These are phyloP conservation scores for Mellivora capensis DNA, from an alignment of 2,113 vertebrate species.

Conservation along the genomic window DNA sequence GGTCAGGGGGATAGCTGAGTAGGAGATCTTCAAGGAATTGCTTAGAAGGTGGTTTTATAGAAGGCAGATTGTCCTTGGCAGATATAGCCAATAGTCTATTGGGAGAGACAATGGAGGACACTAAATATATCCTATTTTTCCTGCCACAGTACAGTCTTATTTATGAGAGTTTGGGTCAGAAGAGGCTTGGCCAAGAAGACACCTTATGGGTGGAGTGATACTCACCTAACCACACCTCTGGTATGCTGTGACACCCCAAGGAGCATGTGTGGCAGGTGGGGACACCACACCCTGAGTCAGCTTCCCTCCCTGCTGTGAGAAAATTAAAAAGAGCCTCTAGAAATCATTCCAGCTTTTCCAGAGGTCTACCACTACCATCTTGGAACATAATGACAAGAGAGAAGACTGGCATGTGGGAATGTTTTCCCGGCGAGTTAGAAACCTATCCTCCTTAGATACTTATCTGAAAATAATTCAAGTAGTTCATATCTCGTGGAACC, in stretches of 20 bases:
- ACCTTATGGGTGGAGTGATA: conserved; percentile 63
- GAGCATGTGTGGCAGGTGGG: conserved; percentile 35
- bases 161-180: conserved; percentile 34
- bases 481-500: background rate
- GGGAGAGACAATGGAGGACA: background rate
- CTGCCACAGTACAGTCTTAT: background rate
- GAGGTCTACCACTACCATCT: background rate
- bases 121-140: background rate
- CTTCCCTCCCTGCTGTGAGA: conserved; percentile 64
- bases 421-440: background rate
- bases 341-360: conserved; percentile 32
- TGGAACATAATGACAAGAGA: background rate
- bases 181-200: conserved; percentile 47
- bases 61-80: background rate
- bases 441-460: background rate
- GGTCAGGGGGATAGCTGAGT: background rate
- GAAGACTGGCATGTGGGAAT: background rate
- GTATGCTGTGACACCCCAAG: conserved; percentile 56
- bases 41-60: background rate
- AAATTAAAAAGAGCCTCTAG: conserved; percentile 27
- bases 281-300: conserved; percentile 48
- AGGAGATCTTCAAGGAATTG: background rate
- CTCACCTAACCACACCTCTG: conserved; percentile 59
- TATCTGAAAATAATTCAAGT: background rate
- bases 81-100: background rate